Evolutionary conservation across 2,797 vertebrate genomes (phyloP), one percentile per base, ranked within the genome.

Genomic region (Melopsittacus undulatus): DNA sequence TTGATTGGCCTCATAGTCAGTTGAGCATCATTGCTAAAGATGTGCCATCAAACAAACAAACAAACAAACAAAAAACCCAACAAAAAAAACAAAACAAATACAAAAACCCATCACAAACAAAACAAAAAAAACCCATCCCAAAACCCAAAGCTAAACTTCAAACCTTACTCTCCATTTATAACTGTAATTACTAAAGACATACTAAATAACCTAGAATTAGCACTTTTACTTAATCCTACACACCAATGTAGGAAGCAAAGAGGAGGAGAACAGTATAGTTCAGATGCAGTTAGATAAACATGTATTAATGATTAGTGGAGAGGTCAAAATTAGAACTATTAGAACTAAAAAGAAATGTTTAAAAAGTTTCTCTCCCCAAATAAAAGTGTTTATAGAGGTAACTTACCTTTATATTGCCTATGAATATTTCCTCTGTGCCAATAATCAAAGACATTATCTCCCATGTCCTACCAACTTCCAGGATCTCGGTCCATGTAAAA

Each of bases 221-320:
- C 34, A 38, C 6, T 92, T 90, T 69, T 94, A n/a, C 68, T 81
- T 90, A 49, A 52, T 54, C 87, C 78, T 85, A 85, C 64, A 79
- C 67, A 72, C 30, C 5, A 2, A 0, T 0, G 11, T 89, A 66
- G 79, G 82, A 91, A 48, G 61, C 40, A 87, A 56, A 73, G 43
- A 89, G 42, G 74, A 84, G 52, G 51, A 78, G 72, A 90, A 49
- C 7, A 30, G 61, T 45, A 42, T 32, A 49, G 61, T 36, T 79
- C 83, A 85, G 82, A 87, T 94, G 79, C 76, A 89, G 56, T 63
- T 85, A 80, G 38, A 89, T 95, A 76, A 95, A 91, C 54, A 69
- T 22, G 9, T 69, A 77, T 73, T 83, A 82, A 73, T 0, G 4
- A 77, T 80, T 48, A 83, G 34, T 46, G 80, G 48, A 63, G 52